These are phyloP conservation scores for Bombus waltoni DNA, from an alignment of 1,140 invertebrate species.

Conservation along the genomic window DNA sequence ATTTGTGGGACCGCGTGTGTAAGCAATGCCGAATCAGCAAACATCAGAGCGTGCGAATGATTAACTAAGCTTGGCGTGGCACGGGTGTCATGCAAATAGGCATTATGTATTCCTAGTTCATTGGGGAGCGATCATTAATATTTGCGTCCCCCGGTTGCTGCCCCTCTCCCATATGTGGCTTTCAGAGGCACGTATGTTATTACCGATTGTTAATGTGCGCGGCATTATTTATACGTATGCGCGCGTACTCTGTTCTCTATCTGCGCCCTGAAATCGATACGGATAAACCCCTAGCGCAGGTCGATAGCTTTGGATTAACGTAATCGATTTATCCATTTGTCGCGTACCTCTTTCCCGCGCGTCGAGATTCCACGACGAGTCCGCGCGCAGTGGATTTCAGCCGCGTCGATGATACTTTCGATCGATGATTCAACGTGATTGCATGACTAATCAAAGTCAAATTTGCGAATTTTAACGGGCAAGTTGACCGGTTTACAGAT, in stretches of 20 bases:
- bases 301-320: constrained; percentile 44
- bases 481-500: background rate
- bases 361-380: constrained; percentile 10
- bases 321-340: constrained; percentile 45
- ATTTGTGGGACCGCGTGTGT: constrained; percentile 59
- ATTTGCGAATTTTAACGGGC: background rate
- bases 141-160: constrained; percentile 51
- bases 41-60: constrained; percentile 68
- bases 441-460: background rate
- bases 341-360: background rate
- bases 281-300: constrained; percentile 7
- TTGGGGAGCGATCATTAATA: constrained; percentile 70
- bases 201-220: constrained; percentile 49
- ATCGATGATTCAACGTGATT: background rate
- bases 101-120: constrained; percentile 69
- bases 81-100: constrained; percentile 66
- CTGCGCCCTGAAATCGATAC: constrained; percentile 4
- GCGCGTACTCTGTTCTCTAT: background rate
- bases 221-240: constrained; percentile 41
- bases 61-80: constrained; percentile 63
- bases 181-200: constrained; percentile 62
- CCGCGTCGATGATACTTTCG: constrained; percentile 9
- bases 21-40: constrained; percentile 62
- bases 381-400: background rate
- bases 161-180: constrained; percentile 33